Evolutionary conservation across 1,140 invertebrate genomes (phyloP), one percentile per base, ranked within the genome.

Genomic region (Atopsyche davidsoni): DNA sequence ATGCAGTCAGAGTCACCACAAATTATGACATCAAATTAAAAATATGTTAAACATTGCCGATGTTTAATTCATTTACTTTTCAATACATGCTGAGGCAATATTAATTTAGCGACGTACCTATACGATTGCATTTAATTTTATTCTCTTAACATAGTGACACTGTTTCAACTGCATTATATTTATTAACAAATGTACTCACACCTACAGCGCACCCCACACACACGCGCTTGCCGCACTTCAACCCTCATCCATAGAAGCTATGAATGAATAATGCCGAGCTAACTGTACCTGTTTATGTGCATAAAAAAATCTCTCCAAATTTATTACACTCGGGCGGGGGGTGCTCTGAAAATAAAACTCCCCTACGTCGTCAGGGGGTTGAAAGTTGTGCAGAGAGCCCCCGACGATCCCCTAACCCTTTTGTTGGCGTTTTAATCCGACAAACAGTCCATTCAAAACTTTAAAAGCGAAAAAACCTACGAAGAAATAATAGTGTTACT

Each of bases 341-440:
- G 55, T 53, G 51, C 28, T 38, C 23, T 18, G 39, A 57, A 57
- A 57, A 57, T 57, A 57, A 50, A 57, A 53, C 55, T 41, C 55
- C 55, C 55, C 51, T 41, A 17, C 18, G 11, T 32, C 3, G 19
- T 17, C 41, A 21, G 16, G 36, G 36, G 13, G n/a, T 13, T 10
- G 36, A 11, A 10, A 1, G 31, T 17, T 32, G 14, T 32, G 22
- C 16, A 21, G 23, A 42, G 40, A 28, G 36, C 16, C 24, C 23
- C 43, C 38, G 24, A 52, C 51, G 38, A 48, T 44, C 55, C 56
- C 52, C 48, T 36, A 51, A 38, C 16, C 38, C 48, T 38, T 51
- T 58, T 58, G 51, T 58, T 48, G 46, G 44, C 40, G 39, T 58
- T 58, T 54, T 58, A 58, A 58, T 58, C 52, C 56, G 56, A 54